Conservation (phyloP, 2,113 vertebrate genomes). For the Hippocampus comes region DNA sequence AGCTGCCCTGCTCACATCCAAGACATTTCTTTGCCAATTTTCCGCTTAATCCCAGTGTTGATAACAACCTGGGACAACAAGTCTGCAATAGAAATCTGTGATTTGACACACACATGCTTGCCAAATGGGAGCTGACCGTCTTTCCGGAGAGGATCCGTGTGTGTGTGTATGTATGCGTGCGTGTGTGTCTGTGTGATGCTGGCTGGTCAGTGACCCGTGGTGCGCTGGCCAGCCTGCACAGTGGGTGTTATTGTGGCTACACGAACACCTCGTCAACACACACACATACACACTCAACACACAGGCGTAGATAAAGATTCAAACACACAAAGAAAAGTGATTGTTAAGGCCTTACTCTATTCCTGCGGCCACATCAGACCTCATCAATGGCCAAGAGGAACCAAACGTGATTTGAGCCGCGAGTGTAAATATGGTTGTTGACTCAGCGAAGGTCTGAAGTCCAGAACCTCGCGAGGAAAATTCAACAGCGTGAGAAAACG, state of each 20-base stretch:
- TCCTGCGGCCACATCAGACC: not conserved
- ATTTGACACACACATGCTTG: slow-evolving; percentile 17
- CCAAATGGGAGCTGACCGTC: slow-evolving; percentile 27
- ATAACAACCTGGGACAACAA: not conserved
- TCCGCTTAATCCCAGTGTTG: not conserved
- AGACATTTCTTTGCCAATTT: not conserved
- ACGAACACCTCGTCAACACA: slow-evolving; percentile 35
- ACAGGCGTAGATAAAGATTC: not conserved
- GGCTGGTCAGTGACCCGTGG: slow-evolving; percentile 51
- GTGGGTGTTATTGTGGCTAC: slow-evolving; percentile 52
- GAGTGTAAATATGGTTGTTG: not conserved
- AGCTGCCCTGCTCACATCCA: not conserved
- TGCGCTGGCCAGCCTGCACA: slow-evolving; percentile 44
- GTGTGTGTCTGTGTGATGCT: slow-evolving; percentile 28
- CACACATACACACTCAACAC: not conserved
- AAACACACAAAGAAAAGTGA: slow-evolving; percentile 8
- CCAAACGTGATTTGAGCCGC: not conserved
- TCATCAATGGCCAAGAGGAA: not conserved
- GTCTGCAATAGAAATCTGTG: not conserved
- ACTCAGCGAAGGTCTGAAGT: slow-evolving; percentile 1
- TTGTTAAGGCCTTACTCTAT: not conserved
- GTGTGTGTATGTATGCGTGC: slow-evolving; percentile 18
- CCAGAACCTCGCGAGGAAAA: not conserved
- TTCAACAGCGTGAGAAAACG: not conserved
- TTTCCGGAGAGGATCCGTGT: slow-evolving; percentile 28